Percentiles rank a stretch among this genome's conserved stretches.
phyloP scores from a whole-genome alignment of 2,888 invertebrate species.

The Pantelozetes paolii region DNA sequence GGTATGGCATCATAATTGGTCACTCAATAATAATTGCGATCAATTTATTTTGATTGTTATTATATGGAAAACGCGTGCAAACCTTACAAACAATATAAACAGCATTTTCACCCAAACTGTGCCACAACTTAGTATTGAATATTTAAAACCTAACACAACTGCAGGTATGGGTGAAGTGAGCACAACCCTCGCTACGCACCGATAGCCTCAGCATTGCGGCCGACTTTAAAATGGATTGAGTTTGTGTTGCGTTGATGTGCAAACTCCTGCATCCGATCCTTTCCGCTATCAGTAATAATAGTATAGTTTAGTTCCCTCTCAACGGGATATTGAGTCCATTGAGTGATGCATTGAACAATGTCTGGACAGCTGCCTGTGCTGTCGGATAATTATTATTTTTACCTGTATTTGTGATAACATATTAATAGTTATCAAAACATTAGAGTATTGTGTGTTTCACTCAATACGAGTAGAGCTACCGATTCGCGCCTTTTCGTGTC shows the following conservation, averaged over 20 bases:
- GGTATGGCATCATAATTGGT: conserved; percentile 15
- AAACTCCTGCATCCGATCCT: conserved; percentile 10
- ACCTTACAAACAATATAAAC: no score
- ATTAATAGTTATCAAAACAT: conserved; percentile 15
- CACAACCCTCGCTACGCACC: conserved; percentile 5
- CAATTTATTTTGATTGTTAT: conserved; percentile 23
- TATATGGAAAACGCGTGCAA: conserved; percentile 2
- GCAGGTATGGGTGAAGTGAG: background rate
- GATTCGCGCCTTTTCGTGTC: conserved; percentile 1
- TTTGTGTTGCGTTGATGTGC: background rate
- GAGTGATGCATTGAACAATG: conserved; percentile 4
- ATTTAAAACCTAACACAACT: background rate
- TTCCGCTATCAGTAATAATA: conserved; percentile 13
- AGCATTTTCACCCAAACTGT: background rate
- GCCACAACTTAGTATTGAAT: background rate
- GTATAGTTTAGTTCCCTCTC: background rate
- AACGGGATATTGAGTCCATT: conserved; percentile 25
- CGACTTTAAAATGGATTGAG: background rate
- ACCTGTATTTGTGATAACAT: conserved; percentile 7
- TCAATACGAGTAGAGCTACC: background rate
- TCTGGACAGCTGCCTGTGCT: background rate
- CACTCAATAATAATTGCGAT: conserved; percentile 27
- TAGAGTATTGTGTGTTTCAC: background rate
- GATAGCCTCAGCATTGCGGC: background rate
- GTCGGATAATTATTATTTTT: conserved; percentile 28